Conservation (phyloP, 2,888 invertebrate species). For the Gastrophysa polygoni region DNA sequence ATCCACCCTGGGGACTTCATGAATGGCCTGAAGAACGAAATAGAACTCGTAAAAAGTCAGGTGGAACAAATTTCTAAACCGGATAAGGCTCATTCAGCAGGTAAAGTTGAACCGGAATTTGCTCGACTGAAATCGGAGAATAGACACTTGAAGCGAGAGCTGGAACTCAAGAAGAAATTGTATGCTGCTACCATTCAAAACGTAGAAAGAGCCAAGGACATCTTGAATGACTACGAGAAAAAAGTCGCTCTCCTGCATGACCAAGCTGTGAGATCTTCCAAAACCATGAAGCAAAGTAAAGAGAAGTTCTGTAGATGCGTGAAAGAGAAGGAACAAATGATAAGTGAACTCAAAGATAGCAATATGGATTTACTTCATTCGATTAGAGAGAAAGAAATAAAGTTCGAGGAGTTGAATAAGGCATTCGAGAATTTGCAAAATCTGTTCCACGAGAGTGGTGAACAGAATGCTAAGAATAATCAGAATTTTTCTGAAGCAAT, state of each 20-base stretch:
- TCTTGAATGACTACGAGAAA: conserved; percentile 41
- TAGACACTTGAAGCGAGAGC: conserved; percentile 34
- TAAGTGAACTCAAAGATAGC: conserved; percentile 33
- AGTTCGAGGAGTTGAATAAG: conserved; percentile 29
- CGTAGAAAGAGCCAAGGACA: conserved; percentile 39
- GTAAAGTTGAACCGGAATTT: conserved; percentile 14
- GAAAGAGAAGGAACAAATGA: conserved; percentile 38
- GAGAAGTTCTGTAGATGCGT: conserved; percentile 42
- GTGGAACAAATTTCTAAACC: conserved; percentile 28
- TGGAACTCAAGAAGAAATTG: conserved; percentile 35
- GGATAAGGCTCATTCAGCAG: neutral
- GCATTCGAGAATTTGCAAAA: conserved; percentile 30
- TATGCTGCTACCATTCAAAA: conserved; percentile 32
- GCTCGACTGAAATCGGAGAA: conserved; percentile 34
- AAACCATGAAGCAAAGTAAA: conserved; percentile 42
- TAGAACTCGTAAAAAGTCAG: conserved; percentile 38
- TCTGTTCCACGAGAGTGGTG: conserved; percentile 27
- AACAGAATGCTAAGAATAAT: conserved; percentile 34
- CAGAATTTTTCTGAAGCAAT: conserved; percentile 35
- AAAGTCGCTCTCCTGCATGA: conserved; percentile 40
- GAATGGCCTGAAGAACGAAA: conserved; percentile 37
- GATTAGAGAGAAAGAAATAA: conserved; percentile 31
- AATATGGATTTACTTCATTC: conserved; percentile 32
- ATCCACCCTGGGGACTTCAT: neutral
- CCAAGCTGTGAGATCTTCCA: conserved; percentile 42